Evolutionary conservation across 2,113 vertebrate species (phyloP), one percentile per base, ranked within the genome.

Genomic region (Hucho hucho): DNA sequence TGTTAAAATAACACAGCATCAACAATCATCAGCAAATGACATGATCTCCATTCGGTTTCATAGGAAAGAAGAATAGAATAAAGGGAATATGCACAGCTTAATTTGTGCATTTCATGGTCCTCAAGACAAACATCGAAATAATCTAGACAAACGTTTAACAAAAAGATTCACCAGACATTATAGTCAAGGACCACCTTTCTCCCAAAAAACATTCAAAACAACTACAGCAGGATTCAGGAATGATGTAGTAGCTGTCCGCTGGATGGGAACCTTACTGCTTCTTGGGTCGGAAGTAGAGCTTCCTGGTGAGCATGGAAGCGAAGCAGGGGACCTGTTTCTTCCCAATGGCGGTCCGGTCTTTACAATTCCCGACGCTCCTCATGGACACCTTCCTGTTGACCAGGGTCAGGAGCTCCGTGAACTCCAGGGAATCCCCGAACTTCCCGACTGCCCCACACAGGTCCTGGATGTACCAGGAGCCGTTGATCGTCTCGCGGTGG

Each of bases 241-340:
- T 22, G 18, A n/a, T 6, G 46, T 25, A 26, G 3, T 9, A 46
- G 63, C 22, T 46, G 61, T 32, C 25, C 25, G 53, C n/a, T 22
- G 18, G 13, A 32, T 32, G 20, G 26, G 13, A 37, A 9, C 16
- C 6, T 7, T 4, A 74, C 72, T 86, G 83, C 65, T 87, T 81
- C 81, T 96, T 98, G 13, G 93, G 89, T 72, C 84, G 81, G 79
- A 99, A 95, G 86, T 94, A 95, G 11, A 99, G 85, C 83, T 97
- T 99, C 89, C 97, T 99, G 16, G 97, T 99, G 71, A 99, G 89
- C 98, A 99, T 99, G 0, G 98, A 99, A 6, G 95, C 93, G 81
- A 99, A 99, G 84, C 96, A 99, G 20, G 97, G 97, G 1, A 98
- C 93, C 87, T 99, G 97, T 77, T 99, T 99, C 88, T 99, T 99